These are phyloP conservation scores for Xestoiulus laeticollis DNA, from an alignment of 2,888 invertebrate species.

Conservation along the genomic window DNA sequence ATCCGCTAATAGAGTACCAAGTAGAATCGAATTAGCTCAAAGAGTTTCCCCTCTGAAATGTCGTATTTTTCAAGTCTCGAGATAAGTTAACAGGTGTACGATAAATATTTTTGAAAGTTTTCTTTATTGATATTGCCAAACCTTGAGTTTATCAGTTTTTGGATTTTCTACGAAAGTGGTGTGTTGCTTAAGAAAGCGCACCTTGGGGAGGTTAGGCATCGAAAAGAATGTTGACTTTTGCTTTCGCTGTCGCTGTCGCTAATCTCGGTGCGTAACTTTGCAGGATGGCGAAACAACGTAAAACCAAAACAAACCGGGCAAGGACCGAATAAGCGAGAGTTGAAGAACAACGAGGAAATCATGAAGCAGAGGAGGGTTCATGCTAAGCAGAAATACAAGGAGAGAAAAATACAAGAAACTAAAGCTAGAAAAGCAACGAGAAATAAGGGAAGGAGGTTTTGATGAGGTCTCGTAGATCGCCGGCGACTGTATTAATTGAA, in stretches of 20 bases:
- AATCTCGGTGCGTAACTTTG: background rate
- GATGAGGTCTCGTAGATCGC: background rate
- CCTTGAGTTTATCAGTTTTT: background rate
- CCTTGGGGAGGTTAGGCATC: background rate
- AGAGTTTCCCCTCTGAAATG: too few relatives aligned
- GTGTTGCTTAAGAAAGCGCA: background rate
- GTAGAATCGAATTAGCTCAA: too few relatives aligned
- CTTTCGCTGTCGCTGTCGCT: too few relatives aligned
- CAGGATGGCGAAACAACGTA: conserved; percentile 28
- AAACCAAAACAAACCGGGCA: background rate
- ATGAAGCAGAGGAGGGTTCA: conserved; percentile 62
- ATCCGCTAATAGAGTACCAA: too few relatives aligned
- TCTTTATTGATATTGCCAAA: background rate
- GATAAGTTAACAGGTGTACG: too few relatives aligned
- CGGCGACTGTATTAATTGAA: background rate
- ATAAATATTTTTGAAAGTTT: too few relatives aligned
- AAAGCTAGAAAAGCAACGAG: conserved; percentile 10
- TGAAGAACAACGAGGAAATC: conserved; percentile 60
- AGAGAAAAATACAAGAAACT: conserved; percentile 59
- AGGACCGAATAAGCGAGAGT: conserved; percentile 53
- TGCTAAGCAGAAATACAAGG: conserved; percentile 61
- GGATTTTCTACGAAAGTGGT: background rate
- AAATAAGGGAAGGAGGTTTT: background rate
- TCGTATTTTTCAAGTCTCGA: too few relatives aligned
- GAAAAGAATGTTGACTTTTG: background rate